Evolutionary conservation across 1,140 invertebrate species (phyloP).

Genomic region (Calycopis cecrops): DNA sequence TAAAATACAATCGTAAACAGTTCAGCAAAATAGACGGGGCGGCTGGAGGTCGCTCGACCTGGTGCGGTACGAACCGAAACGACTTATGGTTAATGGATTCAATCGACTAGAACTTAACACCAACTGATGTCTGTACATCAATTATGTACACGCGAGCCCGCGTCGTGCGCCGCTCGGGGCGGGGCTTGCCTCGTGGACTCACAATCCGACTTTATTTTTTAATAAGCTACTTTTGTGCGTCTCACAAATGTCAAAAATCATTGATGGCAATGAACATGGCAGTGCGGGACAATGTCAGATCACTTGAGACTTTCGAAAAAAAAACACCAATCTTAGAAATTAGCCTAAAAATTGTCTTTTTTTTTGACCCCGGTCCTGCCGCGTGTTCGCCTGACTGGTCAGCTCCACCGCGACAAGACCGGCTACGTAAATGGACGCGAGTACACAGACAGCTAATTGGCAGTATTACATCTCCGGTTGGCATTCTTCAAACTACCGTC

Average conservation of each 20-base stretch:
- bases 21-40: not conserved
- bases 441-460: slow-evolving; percentile 34
- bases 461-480: slow-evolving; percentile 31
- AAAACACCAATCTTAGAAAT: too few species aligned
- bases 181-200: not conserved
- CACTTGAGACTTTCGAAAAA: not conserved
- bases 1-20: not conserved
- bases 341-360: too few species aligned
- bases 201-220: not conserved
- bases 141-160: slow-evolving; percentile 3
- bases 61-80: too few species aligned
- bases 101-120: not conserved
- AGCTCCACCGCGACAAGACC: slow-evolving; percentile 13
- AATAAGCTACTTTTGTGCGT: not conserved
- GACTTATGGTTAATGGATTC: slow-evolving; percentile 7
- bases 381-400: too few species aligned
- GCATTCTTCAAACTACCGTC: slow-evolving; percentile 5
- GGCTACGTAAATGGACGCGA: slow-evolving; percentile 33
- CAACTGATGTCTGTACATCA: slow-evolving; percentile 6
- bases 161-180: slow-evolving; percentile 10
- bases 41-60: too few species aligned
- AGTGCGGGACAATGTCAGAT: slow-evolving; percentile 1
- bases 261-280: not conserved
- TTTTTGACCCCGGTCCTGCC: too few species aligned
- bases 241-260: slow-evolving; percentile 1